phyloP scores from a whole-genome alignment of 2,113 vertebrate genomes.

The Rhinopithecus roxellana region DNA sequence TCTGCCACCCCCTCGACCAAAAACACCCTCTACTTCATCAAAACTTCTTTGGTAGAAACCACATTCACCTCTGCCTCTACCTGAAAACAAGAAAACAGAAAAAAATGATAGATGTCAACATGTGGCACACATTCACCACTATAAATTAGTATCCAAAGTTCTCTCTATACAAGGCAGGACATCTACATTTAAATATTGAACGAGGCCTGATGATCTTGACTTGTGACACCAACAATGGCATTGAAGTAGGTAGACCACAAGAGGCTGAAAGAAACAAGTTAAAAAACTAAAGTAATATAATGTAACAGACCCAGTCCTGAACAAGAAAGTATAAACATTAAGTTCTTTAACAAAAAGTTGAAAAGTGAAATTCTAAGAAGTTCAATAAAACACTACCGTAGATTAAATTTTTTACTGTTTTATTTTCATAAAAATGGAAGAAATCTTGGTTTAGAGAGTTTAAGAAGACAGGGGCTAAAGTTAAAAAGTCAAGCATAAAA shows the following conservation, averaged over 20 bases:
- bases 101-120: slow-evolving; percentile 55
- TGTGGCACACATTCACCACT: background rate
- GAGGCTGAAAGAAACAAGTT: background rate
- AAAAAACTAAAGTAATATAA: background rate
- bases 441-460: slow-evolving; percentile 12
- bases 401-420: background rate
- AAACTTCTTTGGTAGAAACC: slow-evolving; percentile 99
- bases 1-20: slow-evolving; percentile 93
- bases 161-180: background rate
- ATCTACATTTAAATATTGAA: background rate
- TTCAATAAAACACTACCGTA: background rate
- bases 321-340: slow-evolving; percentile 1
- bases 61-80: slow-evolving; percentile 97
- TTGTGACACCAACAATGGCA: background rate
- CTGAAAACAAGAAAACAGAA: slow-evolving; percentile 85
- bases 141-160: slow-evolving; percentile 1
- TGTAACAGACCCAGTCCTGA: background rate
- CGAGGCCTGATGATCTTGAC: background rate
- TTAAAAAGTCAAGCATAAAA: slow-evolving; percentile 1
- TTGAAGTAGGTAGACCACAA: background rate
- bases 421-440: slow-evolving; percentile 32
- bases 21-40: slow-evolving; percentile 98
- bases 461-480: background rate
- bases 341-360: slow-evolving; percentile 6
- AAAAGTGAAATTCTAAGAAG: slow-evolving; percentile 6